Evolutionary conservation across 1,140 invertebrate species (phyloP), one percentile per base, ranked within the genome.

Genomic region (Harlomillsia oculata): DNA sequence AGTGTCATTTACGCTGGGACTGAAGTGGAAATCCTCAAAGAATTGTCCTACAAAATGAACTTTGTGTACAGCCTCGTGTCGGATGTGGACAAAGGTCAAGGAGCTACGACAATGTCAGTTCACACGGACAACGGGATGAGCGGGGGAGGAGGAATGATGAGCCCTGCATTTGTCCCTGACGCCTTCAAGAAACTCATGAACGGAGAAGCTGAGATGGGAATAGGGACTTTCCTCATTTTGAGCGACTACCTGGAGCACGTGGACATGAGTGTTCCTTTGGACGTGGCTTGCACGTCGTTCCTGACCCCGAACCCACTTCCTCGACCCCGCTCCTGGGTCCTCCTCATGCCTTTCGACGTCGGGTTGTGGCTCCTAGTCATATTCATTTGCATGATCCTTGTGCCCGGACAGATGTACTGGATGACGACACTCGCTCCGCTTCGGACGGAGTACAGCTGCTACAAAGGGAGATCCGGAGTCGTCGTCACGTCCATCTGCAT

Each of bases 251-350:
- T 83, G 29, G 72, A 80, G 50, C 68, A 83, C 14, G 75, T 85
- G 45, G 87, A 89, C 67, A 71, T 89, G 25, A 84, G 80, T n/a
- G 75, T 79, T 37, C 84, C 86, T 0, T 87, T 89, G 49, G 84
- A 80, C 45, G 80, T 82, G 0, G 81, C 88, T 67, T 89, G 86
- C 66, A 75, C 87, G 43, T 88, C 86, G 1, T 89, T 89, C 66
- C 67, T 89, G 2, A 88, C 85, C 83, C 85, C 1, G 83, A 87
- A 73, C 79, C 85, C 23, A 70, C 82, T 23, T 79, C 78, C 18
- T 81, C 87, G 71, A 85, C 86, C 67, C 84, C 83, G 5, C 5
- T 89, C 86, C 84, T 82, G 84, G 69, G 83, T 86, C 4, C 72
- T 90, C 5, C 82, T 88, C 61, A 67, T 85, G 49, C 86, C 87